Conservation (phyloP, 2,113 vertebrate species). For the Hemichromis elongatus region DNA sequence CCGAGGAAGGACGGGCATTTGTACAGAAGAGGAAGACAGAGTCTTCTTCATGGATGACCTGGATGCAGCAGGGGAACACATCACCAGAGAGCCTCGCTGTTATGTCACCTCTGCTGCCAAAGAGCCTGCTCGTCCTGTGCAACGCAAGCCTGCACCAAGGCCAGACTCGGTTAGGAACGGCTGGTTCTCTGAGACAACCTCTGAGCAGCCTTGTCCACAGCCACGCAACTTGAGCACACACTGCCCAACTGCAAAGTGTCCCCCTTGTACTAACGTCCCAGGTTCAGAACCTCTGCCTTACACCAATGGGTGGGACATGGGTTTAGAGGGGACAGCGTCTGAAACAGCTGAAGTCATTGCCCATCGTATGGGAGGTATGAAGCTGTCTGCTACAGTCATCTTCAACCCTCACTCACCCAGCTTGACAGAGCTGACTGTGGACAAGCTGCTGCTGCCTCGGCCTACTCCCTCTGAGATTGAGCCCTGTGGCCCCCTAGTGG, state of each 20-base stretch:
- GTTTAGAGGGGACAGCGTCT: conserved; percentile 64
- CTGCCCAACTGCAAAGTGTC: conserved; percentile 38
- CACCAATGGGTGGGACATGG: conserved; percentile 83
- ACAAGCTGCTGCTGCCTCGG: conserved; percentile 63
- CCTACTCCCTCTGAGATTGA: conserved; percentile 62
- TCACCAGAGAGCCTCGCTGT: conserved; percentile 55
- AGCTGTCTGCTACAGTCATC: conserved; percentile 95
- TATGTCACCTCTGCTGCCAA: conserved; percentile 39
- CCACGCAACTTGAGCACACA: conserved; percentile 62
- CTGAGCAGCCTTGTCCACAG: conserved; percentile 55
- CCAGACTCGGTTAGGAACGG: conserved; percentile 43
- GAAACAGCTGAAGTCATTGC: conserved; percentile 89
- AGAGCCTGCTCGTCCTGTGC: conserved; percentile 22
- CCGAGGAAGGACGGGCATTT: conserved; percentile 38
- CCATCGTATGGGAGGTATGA: conserved; percentile 95
- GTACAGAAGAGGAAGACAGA: conserved; percentile 81
- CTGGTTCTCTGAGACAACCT: conserved; percentile 53
- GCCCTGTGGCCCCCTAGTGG: conserved; percentile 75
- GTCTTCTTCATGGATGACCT: conserved; percentile 97
- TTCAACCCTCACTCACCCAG: conserved; percentile 90
- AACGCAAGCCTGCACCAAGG: conserved; percentile 14
- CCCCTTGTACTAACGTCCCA: conserved; percentile 20
- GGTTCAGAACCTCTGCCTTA: conserved; percentile 70
- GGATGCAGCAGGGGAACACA: conserved; percentile 73
- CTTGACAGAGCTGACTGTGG: conserved; percentile 68